These are phyloP conservation scores for Drosophila rellima DNA, from an alignment of 2,888 invertebrate genomes.

Conservation along the genomic window DNA sequence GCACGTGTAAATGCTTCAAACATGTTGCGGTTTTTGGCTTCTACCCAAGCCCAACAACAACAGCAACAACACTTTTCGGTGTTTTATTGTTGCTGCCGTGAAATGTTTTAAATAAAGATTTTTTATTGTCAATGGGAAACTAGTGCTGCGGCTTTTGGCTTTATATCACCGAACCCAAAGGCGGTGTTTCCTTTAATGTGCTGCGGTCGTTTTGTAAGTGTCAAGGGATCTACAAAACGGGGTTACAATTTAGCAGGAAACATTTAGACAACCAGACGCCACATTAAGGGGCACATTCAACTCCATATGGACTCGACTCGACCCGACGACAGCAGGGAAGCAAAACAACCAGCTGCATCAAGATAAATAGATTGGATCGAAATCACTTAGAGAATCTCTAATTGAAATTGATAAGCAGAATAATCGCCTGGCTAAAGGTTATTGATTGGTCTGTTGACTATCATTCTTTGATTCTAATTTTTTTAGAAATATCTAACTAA, in stretches of 20 bases:
- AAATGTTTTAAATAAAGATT: slow-evolving; percentile 82
- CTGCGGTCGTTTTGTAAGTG: slow-evolving; percentile 59
- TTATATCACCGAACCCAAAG: slow-evolving; percentile 58
- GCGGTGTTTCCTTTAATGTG: slow-evolving; percentile 69
- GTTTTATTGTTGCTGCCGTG: slow-evolving; percentile 77
- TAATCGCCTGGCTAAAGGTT: background rate
- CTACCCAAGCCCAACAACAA: slow-evolving; percentile 30
- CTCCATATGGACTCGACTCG: background rate
- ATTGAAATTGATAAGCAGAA: slow-evolving; percentile 11
- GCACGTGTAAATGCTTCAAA: slow-evolving; percentile 80
- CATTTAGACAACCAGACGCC: slow-evolving; percentile 69
- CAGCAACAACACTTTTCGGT: slow-evolving; percentile 52
- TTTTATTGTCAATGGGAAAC: slow-evolving; percentile 80
- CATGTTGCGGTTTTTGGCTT: slow-evolving; percentile 79
- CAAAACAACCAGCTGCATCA: slow-evolving; percentile 25
- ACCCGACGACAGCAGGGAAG: slow-evolving; percentile 4
- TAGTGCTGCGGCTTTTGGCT: slow-evolving; percentile 78
- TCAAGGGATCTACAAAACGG: slow-evolving; percentile 39
- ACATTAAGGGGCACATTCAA: slow-evolving; percentile 46
- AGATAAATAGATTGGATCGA: slow-evolving; percentile 43
- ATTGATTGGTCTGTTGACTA: background rate
- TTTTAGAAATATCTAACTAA: background rate
- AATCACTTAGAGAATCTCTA: background rate
- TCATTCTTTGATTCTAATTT: background rate
- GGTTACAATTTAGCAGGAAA: slow-evolving; percentile 56